Base-by-base conservation (phyloP, 2,797 vertebrate species). In the Siniperca scherzeri region DNA sequence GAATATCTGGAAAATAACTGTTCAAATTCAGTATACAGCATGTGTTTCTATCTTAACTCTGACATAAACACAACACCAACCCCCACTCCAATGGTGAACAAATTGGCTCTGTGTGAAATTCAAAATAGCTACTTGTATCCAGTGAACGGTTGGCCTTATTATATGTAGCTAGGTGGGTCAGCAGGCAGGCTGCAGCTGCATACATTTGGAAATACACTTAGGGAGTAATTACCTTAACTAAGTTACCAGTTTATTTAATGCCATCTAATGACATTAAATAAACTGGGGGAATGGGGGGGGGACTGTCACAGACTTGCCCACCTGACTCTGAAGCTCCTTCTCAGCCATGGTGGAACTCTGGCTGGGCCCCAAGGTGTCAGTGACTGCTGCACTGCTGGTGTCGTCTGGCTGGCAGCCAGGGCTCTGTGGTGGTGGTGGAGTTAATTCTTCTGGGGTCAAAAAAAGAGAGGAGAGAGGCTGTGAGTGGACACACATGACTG, bases 351-450 rank as follows among this genome's bases (percentile, higher is more conserved):
- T 42, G 52, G 84, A 89, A 85, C 89, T 94, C 69, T 96, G 93
- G 0, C 94, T 94, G 52, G 94, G 79, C 0, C 67, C 93, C 0
- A 90, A 85, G 0, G 94, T 93, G 92, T 96, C 95, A 0, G 93
- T 91, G 9, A 94, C 95, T 3, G 57, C 93, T 90, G 89, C 91
- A 81, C 65, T 93, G 0, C 94, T 95, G 73, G 60, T 64, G 90
- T 96, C 94, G 21, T 96, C 96, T 53, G 95, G 92, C 56, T 87
- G 92, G 7, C 94, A 94, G 85, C 86, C 90, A 27, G 95, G 91
- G 0, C 95, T 95, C 76, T 97, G 95, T 0, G 94, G 91, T 0
- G 48, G 21, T 4, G 65, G 53, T 3, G 61, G 86, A 0, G 48
- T 46, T 2, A 48, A 21, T 0, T 89, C 83, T 44, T 94, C 96